A percentile compares a stretch with the other conserved stretches of the same genome.
Evolutionary conservation across 2,888 invertebrate genomes (phyloP).

Genomic region (Spodoptera exigua): DNA sequence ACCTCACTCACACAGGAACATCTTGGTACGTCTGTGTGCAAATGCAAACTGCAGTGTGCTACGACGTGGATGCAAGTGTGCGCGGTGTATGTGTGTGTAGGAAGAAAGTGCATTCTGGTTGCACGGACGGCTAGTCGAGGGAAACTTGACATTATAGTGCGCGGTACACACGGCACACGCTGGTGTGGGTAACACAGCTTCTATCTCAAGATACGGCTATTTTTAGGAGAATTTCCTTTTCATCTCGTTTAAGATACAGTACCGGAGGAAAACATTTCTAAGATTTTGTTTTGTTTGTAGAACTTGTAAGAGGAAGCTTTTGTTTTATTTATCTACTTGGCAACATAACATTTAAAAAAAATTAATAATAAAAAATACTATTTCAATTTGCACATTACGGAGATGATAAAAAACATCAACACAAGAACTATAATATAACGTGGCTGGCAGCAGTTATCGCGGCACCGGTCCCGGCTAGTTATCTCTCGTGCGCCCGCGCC

Average conservation of each 20-base stretch:
- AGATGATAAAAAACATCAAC: not conserved
- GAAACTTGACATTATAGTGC: conserved; percentile 80
- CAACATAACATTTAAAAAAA: not conserved
- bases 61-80: conserved; percentile 25
- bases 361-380: not conserved
- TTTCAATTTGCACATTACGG: not conserved
- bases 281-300: not conserved
- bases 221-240: conserved; percentile 33
- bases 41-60: conserved; percentile 47
- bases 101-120: conserved; percentile 88
- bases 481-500: conserved; percentile 49
- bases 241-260: conserved; percentile 1
- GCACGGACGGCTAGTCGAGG: conserved; percentile 80
- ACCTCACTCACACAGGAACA: conserved; percentile 41
- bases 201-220: conserved; percentile 59
- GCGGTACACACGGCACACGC: conserved; percentile 53
- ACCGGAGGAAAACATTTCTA: not conserved
- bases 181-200: conserved; percentile 33
- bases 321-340: not conserved
- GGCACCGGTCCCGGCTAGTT: conserved; percentile 31
- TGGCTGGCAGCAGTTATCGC: conserved; percentile 43
- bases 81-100: conserved; percentile 63
- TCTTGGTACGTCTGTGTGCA: conserved; percentile 44
- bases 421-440: not conserved
- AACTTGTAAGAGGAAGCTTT: not conserved